Conservation (phyloP, 1,140 invertebrate species). For the Aphelinus certus region DNA sequence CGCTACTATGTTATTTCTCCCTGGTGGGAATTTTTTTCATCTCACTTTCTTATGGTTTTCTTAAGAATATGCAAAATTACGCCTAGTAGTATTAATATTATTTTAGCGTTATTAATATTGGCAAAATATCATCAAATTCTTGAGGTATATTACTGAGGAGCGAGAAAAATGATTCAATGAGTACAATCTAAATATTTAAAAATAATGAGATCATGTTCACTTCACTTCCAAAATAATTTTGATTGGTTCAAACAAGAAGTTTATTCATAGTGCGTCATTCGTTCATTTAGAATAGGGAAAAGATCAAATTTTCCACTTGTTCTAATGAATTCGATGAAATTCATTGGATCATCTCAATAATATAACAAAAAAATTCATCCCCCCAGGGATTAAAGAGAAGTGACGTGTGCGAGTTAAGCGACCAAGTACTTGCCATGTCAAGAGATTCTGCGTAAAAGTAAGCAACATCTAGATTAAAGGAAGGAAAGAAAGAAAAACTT, state of each 20-base stretch:
- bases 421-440: conserved; percentile 42
- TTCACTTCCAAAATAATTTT: too few species aligned
- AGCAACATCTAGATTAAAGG: conserved; percentile 39
- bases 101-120: too few species aligned
- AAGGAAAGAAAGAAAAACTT: conserved; percentile 26
- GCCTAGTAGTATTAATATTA: conserved; percentile 15
- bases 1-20: conserved; percentile 18
- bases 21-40: conserved; percentile 30
- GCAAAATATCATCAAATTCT: too few species aligned
- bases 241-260: too few species aligned
- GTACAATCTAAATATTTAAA: too few species aligned
- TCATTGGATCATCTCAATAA: conserved; percentile 13
- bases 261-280: not conserved
- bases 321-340: not conserved
- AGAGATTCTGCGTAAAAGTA: conserved; percentile 39
- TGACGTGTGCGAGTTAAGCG: conserved; percentile 34
- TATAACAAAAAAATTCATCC: conserved; percentile 25
- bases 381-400: conserved; percentile 27
- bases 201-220: too few species aligned
- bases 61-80: conserved; percentile 34
- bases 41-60: conserved; percentile 1
- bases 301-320: not conserved
- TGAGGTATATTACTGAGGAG: too few species aligned
- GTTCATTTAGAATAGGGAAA: not conserved
- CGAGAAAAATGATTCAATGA: too few species aligned